These are phyloP conservation scores for Diabrotica balteata DNA, from an alignment of 2,888 invertebrate genomes.

Conservation along the genomic window DNA sequence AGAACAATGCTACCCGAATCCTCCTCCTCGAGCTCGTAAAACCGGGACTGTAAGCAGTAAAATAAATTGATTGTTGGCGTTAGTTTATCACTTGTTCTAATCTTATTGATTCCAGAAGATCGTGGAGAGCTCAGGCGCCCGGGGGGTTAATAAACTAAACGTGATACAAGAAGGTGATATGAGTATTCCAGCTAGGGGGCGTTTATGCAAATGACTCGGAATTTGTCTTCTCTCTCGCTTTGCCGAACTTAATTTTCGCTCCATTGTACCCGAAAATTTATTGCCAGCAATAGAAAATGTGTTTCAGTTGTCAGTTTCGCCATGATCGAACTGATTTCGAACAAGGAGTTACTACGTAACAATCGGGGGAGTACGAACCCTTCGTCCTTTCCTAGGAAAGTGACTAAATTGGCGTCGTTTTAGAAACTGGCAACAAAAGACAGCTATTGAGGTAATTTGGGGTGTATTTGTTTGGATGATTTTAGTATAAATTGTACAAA, in stretches of 20 bases:
- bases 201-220: constrained; percentile 14
- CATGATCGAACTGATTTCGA: constrained; percentile 14
- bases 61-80: not conserved
- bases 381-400: no score
- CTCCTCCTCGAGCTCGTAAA: not conserved
- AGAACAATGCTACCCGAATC: no score
- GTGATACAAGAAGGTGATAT: constrained; percentile 20
- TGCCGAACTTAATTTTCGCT: constrained; percentile 12
- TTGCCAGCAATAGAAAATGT: constrained; percentile 15
- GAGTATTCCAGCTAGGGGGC: constrained; percentile 13
- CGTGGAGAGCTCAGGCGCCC: constrained; percentile 2
- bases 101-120: constrained; percentile 18
- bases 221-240: constrained; percentile 7
- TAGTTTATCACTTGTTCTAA: constrained; percentile 9
- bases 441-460: no score
- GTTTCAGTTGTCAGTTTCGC: not conserved
- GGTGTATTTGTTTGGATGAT: no score
- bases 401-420: no score
- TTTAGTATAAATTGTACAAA: no score
- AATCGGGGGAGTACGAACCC: no score
- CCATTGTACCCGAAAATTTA: constrained; percentile 18
- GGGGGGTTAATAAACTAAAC: constrained; percentile 23
- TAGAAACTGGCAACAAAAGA: no score
- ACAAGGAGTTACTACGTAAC: constrained; percentile 4
- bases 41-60: not conserved